A percentile compares a stretch with the other conserved stretches of the same genome.
Conservation (phyloP, 2,888 invertebrate genomes). For the Callinectes sapidus region DNA sequence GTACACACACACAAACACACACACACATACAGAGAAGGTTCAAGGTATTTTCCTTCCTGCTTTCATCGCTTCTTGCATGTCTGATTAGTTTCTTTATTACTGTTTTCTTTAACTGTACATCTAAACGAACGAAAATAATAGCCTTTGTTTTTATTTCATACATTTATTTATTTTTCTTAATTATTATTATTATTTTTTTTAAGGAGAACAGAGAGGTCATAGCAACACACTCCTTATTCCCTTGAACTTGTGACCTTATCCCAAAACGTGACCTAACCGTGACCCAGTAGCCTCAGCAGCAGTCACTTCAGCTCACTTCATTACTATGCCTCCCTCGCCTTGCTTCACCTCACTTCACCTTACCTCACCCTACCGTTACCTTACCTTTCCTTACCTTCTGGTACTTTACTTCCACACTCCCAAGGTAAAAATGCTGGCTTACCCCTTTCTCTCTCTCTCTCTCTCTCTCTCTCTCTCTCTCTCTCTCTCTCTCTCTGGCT, state of each 20-base stretch:
- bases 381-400: not conserved
- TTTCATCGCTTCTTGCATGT: not conserved
- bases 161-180: not conserved
- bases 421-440: not conserved
- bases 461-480: slow-evolving; percentile 59
- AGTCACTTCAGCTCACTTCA: not conserved
- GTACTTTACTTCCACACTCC: not conserved
- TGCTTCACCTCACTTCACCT: not conserved
- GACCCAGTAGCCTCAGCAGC: not conserved
- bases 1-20: too few relatives aligned
- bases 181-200: too few relatives aligned
- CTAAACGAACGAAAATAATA: not conserved
- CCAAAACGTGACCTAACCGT: not conserved
- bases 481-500: slow-evolving; percentile 4
- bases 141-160: not conserved
- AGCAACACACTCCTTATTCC: not conserved
- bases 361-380: not conserved
- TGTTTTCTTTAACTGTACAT: not conserved
- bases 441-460: slow-evolving; percentile 47
- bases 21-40: not conserved
- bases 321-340: not conserved
- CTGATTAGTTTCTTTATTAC: not conserved
- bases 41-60: not conserved
- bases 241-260: not conserved
- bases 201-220: not conserved